phyloP scores from a whole-genome alignment of 92 coral and sea anemone genomes.

The Heliopora coerulea region DNA sequence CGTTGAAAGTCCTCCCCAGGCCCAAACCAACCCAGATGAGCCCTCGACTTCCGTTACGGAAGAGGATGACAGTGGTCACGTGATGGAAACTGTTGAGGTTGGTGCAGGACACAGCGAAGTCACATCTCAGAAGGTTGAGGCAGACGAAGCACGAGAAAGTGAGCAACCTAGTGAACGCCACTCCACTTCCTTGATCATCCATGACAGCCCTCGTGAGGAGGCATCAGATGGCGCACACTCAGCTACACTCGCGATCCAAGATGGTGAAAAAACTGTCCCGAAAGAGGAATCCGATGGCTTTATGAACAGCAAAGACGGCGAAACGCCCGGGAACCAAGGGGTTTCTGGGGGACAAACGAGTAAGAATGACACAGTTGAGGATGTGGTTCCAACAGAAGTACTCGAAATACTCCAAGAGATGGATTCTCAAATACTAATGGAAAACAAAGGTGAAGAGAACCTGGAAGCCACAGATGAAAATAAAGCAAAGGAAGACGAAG shows the following conservation, averaged over 20 bases:
- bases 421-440: not conserved
- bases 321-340: not conserved
- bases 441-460: not conserved
- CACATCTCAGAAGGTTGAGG: not conserved
- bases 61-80: not conserved
- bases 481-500: not conserved
- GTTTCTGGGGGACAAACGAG: not conserved
- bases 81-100: not conserved
- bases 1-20: constrained; percentile 9
- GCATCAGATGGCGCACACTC: not conserved
- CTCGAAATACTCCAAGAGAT: not conserved
- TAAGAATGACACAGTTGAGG: not conserved
- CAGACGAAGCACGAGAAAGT: not conserved
- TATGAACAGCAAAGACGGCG: not conserved
- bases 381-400: not conserved
- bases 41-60: not conserved
- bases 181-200: not conserved
- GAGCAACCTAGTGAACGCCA: not conserved
- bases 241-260: not conserved
- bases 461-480: not conserved
- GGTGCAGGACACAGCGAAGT: not conserved
- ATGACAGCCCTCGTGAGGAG: not conserved
- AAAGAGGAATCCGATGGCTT: not conserved
- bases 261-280: not conserved
- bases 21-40: constrained; percentile 5